Percentiles rank a stretch among this genome's conserved stretches.
These are phyloP conservation scores for Ophonus ardosiacus DNA, from an alignment of 2,888 invertebrate genomes.

Conservation along the genomic window DNA sequence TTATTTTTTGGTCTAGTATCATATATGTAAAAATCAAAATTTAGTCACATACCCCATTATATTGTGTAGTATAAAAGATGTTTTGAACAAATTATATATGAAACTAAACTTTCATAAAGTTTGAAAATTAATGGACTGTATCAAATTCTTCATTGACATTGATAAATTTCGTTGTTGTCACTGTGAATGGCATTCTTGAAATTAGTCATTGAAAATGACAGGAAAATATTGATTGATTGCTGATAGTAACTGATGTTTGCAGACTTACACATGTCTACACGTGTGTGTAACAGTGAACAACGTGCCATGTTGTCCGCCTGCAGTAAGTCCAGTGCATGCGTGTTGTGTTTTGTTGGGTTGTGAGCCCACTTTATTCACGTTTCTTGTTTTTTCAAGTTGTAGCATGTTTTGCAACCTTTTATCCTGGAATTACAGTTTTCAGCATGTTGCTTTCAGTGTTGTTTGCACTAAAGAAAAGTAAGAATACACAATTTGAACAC, in stretches of 20 bases:
- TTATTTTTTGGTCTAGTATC: too few species aligned
- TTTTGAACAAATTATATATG: too few species aligned
- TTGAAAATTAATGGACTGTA: too few species aligned
- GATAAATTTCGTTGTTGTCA: too few species aligned
- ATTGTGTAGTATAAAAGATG: too few species aligned
- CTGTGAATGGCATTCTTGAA: background rate
- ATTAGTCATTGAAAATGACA: background rate
- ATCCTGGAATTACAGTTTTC: constrained; percentile 49
- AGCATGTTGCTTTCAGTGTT: constrained; percentile 18
- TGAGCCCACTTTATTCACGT: background rate
- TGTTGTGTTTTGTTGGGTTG: constrained; percentile 64
- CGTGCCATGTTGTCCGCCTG: constrained; percentile 89
- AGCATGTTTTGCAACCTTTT: background rate
- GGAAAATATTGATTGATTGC: background rate
- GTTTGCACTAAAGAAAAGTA: background rate
- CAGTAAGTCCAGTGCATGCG: constrained; percentile 79
- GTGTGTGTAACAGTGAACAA: constrained; percentile 92
- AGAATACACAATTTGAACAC: too few species aligned
- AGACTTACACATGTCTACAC: constrained; percentile 94
- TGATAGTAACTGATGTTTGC: constrained; percentile 74
- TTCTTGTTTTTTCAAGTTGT: constrained; percentile 52
- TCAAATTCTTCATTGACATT: too few species aligned
- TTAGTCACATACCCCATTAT: too few species aligned
- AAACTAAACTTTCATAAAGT: too few species aligned
- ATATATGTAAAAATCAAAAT: too few species aligned